Conservation (phyloP, 2,888 invertebrate genomes). For the Ceramica pisi region DNA sequence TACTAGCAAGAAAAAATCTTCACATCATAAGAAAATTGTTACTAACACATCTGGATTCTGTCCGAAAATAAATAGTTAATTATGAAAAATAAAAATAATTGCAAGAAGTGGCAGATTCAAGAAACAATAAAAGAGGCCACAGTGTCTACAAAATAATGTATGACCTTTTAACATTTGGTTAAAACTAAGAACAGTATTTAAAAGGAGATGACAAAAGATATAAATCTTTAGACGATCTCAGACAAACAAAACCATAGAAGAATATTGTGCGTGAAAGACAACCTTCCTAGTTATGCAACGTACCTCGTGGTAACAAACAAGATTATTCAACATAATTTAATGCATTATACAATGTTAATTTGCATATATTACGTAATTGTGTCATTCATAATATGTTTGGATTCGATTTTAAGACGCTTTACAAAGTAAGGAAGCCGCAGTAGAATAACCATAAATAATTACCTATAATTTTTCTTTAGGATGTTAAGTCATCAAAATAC, state of each 20-base stretch:
- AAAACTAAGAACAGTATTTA: background rate
- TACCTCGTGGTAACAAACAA: constrained; percentile 16
- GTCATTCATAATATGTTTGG: constrained; percentile 7
- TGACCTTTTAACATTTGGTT: background rate
- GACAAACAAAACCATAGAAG: constrained; percentile 6
- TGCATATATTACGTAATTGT: constrained; percentile 33
- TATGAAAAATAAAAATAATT: too few species aligned
- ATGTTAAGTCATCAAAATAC: too few species aligned
- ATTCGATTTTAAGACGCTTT: constrained; percentile 7
- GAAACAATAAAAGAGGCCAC: too few species aligned
- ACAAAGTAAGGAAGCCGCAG: constrained; percentile 14
- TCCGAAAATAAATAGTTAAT: too few species aligned
- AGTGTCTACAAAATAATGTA: too few species aligned
- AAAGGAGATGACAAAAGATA: constrained; percentile 1
- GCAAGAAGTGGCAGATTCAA: too few species aligned
- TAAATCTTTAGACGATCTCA: background rate
- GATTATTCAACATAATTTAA: constrained; percentile 38
- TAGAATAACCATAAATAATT: background rate
- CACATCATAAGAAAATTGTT: too few species aligned
- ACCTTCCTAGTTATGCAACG: constrained; percentile 36
- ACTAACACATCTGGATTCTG: too few species aligned
- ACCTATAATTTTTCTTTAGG: too few species aligned
- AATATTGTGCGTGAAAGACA: background rate
- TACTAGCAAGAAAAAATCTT: too few species aligned
- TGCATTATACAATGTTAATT: constrained; percentile 47